Conservation (phyloP, 1,140 invertebrate genomes). For the Pristionchus pacificus region DNA sequence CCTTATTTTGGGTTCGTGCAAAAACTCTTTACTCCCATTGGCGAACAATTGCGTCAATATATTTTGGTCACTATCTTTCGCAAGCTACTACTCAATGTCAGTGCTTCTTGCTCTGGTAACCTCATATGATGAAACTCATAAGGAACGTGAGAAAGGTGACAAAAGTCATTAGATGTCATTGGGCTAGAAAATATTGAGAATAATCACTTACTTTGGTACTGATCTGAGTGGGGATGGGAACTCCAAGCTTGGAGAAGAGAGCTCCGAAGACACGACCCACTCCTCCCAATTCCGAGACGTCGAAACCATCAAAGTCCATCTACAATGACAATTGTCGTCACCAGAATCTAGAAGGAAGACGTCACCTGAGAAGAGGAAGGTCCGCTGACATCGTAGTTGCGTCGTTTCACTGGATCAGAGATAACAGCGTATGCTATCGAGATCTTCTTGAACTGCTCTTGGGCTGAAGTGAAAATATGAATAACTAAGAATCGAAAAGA, state of each 20-base stretch:
- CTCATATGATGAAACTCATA: too few species aligned
- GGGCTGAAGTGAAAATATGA: conserved; percentile 39
- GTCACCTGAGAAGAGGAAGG: conserved; percentile 26
- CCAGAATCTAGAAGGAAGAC: background rate
- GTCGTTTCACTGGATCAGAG: conserved; percentile 55
- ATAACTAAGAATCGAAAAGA: conserved; percentile 11
- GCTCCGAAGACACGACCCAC: conserved; percentile 57
- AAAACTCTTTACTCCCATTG: too few species aligned
- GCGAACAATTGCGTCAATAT: too few species aligned
- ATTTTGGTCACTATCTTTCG: too few species aligned
- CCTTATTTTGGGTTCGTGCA: too few species aligned
- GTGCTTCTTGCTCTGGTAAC: too few species aligned
- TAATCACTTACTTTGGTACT: conserved; percentile 37
- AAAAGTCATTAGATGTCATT: too few species aligned
- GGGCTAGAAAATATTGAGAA: background rate
- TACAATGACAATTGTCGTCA: conserved; percentile 8
- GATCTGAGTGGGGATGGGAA: conserved; percentile 56
- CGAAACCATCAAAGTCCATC: conserved; percentile 54
- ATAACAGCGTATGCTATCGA: conserved; percentile 55
- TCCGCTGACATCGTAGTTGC: conserved; percentile 55
- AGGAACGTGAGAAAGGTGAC: too few species aligned
- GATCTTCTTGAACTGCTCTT: conserved; percentile 53
- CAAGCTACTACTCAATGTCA: too few species aligned
- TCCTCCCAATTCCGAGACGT: conserved; percentile 52
- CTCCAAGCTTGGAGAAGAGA: conserved; percentile 55